Evolutionary conservation across 2,888 invertebrate species (phyloP).

Genomic region (Cephus runcator): DNA sequence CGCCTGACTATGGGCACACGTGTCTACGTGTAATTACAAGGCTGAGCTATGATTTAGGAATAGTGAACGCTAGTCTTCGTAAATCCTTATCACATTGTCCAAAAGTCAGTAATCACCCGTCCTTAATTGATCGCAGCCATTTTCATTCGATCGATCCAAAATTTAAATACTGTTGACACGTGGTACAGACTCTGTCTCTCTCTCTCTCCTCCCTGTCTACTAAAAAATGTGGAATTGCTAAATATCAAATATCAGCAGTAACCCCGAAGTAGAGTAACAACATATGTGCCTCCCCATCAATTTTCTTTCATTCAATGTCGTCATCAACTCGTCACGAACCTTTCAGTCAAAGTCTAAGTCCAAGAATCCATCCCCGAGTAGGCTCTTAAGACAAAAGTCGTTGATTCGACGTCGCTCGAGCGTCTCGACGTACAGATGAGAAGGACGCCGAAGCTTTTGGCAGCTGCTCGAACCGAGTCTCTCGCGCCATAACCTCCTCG

Average conservation of each 20-base stretch:
- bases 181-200: constrained; percentile 12
- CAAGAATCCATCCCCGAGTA: not conserved
- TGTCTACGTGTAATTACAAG: not conserved
- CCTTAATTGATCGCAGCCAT: not conserved
- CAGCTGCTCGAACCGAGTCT: not conserved
- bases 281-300: not conserved
- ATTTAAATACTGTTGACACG: not conserved
- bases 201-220: constrained; percentile 15
- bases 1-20: constrained; percentile 11
- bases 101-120: not conserved
- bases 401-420: not conserved
- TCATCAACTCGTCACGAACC: not conserved
- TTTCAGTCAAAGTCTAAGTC: not conserved
- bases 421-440: not conserved
- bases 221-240: not conserved
- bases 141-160: not conserved
- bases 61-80: not conserved
- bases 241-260: not conserved
- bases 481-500: not conserved
- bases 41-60: not conserved
- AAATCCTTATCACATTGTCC: not conserved
- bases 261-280: not conserved
- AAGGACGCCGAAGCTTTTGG: not conserved
- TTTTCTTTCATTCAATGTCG: not conserved
- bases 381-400: not conserved